Evolutionary conservation across 2,113 vertebrate species (phyloP).

Genomic region (Hucho hucho): DNA sequence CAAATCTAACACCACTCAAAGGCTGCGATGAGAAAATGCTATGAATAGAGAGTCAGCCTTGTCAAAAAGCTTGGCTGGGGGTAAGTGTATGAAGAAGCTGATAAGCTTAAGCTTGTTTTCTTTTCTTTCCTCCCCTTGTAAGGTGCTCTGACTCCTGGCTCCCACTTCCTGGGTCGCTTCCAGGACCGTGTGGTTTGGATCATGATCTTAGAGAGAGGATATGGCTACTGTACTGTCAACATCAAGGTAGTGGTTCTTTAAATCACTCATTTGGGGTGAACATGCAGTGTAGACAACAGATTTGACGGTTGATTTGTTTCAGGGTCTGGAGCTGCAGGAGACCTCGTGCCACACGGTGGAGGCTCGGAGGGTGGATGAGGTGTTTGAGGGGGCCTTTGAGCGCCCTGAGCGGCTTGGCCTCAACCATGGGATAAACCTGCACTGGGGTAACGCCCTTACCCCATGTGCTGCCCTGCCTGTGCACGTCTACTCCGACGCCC

Average conservation of each 20-base stretch:
- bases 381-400: constrained; percentile 90
- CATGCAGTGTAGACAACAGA: background rate
- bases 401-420: constrained; percentile 73
- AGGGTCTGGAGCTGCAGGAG: constrained; percentile 97
- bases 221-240: constrained; percentile 91
- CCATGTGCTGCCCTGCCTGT: constrained; percentile 86
- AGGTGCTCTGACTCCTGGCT: constrained; percentile 90
- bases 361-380: constrained; percentile 91
- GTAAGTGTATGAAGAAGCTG: background rate
- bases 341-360: constrained; percentile 97
- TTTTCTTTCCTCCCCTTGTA: constrained; percentile 28
- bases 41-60: constrained; percentile 6
- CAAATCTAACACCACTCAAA: background rate
- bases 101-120: background rate
- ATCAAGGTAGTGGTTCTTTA: constrained; percentile 82
- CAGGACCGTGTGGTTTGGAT: constrained; percentile 96
- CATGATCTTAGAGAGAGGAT: constrained; percentile 90
- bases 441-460: constrained; percentile 89
- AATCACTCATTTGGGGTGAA: no score
- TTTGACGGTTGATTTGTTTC: constrained; percentile 23
- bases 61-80: background rate
- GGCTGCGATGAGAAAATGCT: background rate
- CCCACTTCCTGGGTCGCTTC: constrained; percentile 93
- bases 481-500: constrained; percentile 88
- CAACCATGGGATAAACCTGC: constrained; percentile 82